Evolutionary conservation across 1,140 invertebrate genomes (phyloP), one percentile per base, ranked within the genome.

Genomic region (Megalonaias nervosa): DNA sequence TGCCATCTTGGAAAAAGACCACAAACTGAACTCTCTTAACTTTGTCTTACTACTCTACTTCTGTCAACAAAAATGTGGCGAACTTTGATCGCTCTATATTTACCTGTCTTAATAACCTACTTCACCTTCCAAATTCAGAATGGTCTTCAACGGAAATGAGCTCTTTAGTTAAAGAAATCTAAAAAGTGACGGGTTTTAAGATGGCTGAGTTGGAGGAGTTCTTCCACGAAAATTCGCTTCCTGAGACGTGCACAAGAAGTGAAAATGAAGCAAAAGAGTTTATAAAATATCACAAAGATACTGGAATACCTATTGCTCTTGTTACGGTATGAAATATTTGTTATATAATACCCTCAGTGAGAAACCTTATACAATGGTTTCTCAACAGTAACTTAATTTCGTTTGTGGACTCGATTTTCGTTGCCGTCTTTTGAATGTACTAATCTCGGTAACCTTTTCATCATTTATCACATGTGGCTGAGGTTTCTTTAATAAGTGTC

Each of bases 221-320:
- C 66, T 84, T 85, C 59, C 48, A 77, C 21, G 61, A 82, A 65
- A 81, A 78, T 12, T 65, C 77, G 6, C 69, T 79, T 57, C 95
- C 95, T 26, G 91, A 92, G 19, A 94, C 95, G 91, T 94, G 95
- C 81, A 93, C 94, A 85, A 93, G 94, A 84, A 95, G 93, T 86
- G 92, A 94, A 74, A 92, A 91, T n/a, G 82, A 94, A 70, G 91
- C 96, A 15, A 93, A 94, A 84, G 92, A 94, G 85, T 96, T 96
- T 91, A 93, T 93, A 81, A 91, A 93, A 57, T 88, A 92, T 75
- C 94, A 96, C 84, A 91, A 93, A 71, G 91, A 92, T 79, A 89
- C 92, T 64, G 92, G 93, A 60, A 93, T 93, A 82, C 93, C 93
- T 87, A 93, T 96, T 80, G 95, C 94, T 65, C 91, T 97, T 72